Evolutionary conservation across 2,113 vertebrate genomes (phyloP).

Genomic region (Cyanistes caeruleus): DNA sequence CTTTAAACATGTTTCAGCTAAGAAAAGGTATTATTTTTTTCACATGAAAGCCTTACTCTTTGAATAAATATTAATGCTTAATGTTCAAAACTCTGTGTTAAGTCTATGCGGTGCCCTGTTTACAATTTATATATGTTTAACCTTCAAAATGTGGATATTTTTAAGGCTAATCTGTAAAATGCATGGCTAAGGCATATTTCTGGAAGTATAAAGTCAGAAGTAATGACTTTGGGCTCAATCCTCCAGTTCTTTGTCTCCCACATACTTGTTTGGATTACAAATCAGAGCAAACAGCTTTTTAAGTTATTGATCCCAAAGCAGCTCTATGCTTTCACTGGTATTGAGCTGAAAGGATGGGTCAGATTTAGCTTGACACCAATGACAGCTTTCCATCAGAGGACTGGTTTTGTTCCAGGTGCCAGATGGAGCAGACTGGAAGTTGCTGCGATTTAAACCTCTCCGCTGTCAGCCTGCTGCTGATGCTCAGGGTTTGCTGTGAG

Average conservation of each 20-base stretch:
- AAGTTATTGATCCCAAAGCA: neutral
- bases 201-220: neutral
- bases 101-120: neutral
- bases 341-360: slow-evolving; percentile 18
- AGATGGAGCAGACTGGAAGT: slow-evolving; percentile 3
- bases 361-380: neutral
- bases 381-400: slow-evolving; percentile 8
- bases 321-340: neutral
- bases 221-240: neutral
- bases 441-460: neutral
- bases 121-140: neutral
- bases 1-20: slow-evolving; percentile 7
- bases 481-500: neutral
- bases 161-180: neutral
- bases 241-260: neutral
- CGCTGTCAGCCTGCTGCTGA: neutral
- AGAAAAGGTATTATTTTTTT: neutral
- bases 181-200: neutral
- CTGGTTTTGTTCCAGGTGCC: slow-evolving; percentile 38
- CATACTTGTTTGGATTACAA: neutral
- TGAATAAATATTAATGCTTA: slow-evolving; percentile 17
- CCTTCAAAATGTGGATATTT: neutral
- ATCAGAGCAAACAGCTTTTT: neutral
- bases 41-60: slow-evolving; percentile 16
- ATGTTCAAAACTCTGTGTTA: neutral